phyloP scores from a whole-genome alignment of 2,797 vertebrate species.

The Characodon lateralis region DNA sequence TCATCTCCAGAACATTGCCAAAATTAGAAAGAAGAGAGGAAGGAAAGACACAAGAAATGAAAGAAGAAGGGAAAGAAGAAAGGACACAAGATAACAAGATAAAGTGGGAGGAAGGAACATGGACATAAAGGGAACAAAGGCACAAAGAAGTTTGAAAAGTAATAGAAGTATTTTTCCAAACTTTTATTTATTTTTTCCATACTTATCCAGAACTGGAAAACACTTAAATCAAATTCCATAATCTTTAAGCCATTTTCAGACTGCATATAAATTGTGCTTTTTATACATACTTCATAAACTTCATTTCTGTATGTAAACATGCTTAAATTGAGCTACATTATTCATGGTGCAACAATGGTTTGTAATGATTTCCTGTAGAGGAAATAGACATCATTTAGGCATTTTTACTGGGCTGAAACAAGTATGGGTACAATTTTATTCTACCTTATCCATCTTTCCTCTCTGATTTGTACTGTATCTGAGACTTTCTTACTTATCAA shows the following conservation, averaged over 20 bases:
- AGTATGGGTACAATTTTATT: background rate
- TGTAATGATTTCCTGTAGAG: background rate
- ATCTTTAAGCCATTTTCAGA: background rate
- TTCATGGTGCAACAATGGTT: background rate
- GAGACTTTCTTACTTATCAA: background rate
- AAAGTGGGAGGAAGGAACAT: background rate
- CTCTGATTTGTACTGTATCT: conserved; percentile 1
- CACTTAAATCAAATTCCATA: background rate
- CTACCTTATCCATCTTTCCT: background rate
- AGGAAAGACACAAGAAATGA: background rate
- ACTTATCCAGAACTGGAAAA: background rate
- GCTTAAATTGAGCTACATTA: background rate
- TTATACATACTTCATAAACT: background rate
- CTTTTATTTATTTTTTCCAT: background rate
- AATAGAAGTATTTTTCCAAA: background rate
- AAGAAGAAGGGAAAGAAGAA: background rate
- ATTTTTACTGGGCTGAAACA: background rate
- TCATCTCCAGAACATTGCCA: accelerated
- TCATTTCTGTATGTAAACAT: background rate
- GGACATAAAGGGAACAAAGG: background rate
- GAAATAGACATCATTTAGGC: background rate
- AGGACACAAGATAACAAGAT: background rate
- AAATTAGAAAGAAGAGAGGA: too few relatives aligned
- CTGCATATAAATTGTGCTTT: background rate
- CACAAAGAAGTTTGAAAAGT: background rate